Conservation (phyloP, 2,888 invertebrate species). For the Cephonodes hylas region DNA sequence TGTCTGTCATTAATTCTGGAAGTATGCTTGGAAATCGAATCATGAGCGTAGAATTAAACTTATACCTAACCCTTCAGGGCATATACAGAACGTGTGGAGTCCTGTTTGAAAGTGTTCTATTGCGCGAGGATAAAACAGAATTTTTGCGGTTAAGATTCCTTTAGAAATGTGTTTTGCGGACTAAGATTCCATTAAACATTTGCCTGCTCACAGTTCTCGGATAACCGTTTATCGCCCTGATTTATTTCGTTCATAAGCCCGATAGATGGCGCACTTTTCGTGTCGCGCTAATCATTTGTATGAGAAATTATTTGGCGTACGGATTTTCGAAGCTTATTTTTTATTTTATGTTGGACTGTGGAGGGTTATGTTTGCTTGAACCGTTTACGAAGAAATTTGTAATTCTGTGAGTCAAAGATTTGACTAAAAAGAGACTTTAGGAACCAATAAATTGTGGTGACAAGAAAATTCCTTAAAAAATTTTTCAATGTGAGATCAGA, state of each 20-base stretch:
- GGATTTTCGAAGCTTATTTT: not conserved
- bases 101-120: no score
- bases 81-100: no score
- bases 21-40: no score
- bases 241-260: slow-evolving; percentile 5
- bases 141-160: not conserved
- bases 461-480: no score
- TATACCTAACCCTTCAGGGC: no score
- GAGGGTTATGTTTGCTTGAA: not conserved
- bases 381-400: not conserved
- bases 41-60: no score
- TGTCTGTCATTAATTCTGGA: no score
- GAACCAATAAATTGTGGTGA: no score
- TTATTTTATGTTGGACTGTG: not conserved
- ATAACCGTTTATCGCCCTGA: not conserved
- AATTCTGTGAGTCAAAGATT: no score
- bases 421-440: no score
- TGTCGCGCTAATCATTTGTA: slow-evolving; percentile 7
- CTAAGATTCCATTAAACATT: not conserved
- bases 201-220: not conserved
- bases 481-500: no score
- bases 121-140: not conserved
- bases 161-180: not conserved
- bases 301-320: slow-evolving; percentile 4
- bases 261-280: slow-evolving; percentile 8